phyloP scores from a whole-genome alignment of 2,113 vertebrate species.

The Chelonoidis abingdonii region DNA sequence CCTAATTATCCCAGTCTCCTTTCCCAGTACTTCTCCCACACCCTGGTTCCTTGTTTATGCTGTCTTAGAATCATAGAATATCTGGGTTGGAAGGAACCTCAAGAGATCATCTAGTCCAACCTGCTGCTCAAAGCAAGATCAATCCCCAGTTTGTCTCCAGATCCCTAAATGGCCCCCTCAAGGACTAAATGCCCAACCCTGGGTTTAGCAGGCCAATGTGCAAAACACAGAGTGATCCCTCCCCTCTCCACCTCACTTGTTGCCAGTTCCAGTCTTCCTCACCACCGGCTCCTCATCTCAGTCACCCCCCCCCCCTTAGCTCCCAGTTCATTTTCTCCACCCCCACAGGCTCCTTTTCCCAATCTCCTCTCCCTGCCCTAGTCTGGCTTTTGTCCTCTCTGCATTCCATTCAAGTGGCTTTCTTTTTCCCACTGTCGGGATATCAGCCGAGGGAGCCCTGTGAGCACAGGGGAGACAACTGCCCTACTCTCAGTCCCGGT shows the following conservation, averaged over 20 bases:
- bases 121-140: no score
- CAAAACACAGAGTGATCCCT: no score
- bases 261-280: background rate
- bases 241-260: background rate
- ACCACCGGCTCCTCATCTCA: rapidly evolving
- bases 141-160: no score
- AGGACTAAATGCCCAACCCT: no score
- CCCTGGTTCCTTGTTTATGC: background rate
- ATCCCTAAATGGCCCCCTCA: no score
- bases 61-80: background rate
- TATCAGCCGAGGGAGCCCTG: background rate
- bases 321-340: background rate
- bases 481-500: background rate
- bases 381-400: background rate
- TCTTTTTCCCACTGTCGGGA: background rate
- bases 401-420: background rate
- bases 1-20: background rate
- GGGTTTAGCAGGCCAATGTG: no score
- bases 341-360: background rate
- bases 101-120: no score
- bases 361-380: background rate
- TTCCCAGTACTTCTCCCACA: background rate
- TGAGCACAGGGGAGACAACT: background rate
- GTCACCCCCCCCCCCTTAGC: background rate
- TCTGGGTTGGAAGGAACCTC: no score